Base-by-base conservation (phyloP, 2,888 invertebrate genomes). In the Corbicula japonica region DNA sequence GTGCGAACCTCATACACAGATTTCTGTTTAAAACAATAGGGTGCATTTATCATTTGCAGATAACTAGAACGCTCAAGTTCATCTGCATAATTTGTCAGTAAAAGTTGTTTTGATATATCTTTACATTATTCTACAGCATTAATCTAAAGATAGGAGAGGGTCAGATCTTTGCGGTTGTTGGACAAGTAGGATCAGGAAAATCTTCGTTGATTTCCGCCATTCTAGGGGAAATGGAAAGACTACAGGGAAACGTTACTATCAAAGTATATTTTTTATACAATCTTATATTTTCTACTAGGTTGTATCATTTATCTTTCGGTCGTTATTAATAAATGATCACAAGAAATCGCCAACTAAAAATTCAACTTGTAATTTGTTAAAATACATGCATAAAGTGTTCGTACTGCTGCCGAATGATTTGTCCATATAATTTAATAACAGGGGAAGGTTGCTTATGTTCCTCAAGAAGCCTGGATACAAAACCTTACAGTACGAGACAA, bases 401-500 rank as follows among this genome's bases (percentile, higher is more conserved):
- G n/a, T n/a, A n/a, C n/a, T n/a, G n/a, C n/a, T 41, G 10, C 41
- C 41, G 41, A 41, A 41, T 10, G 18, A 41, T 41, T 15, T 41
- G 10, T 15, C 15, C 41, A 41, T 18, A 15, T 50, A 10, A 50
- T 3, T 63, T 34, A 68, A 44, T 60, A 85, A 3, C 87, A 94
- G 93, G 95, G 94, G 10, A 87, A 89, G 1, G 86, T 94, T 6
- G 95, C 95, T 0, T 95, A 94, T 87, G 95, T 95, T 2, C 93
- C 95, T 0, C 95, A 95, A 87, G 92, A 93, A 69, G 98, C 99
- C 0, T 99, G 99, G 99, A 99, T 99, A 73, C 99, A 99, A 94
- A 99, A 99, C 94, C 97, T 97, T 3, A 98, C 98, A 0, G 94
- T 99, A 30, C 96, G 96, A 89, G 97, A 98, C 90, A 99, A 99